Evolutionary conservation across 2,888 invertebrate genomes (phyloP), one percentile per base, ranked within the genome.

Genomic region (Cataglyphis albicans): DNA sequence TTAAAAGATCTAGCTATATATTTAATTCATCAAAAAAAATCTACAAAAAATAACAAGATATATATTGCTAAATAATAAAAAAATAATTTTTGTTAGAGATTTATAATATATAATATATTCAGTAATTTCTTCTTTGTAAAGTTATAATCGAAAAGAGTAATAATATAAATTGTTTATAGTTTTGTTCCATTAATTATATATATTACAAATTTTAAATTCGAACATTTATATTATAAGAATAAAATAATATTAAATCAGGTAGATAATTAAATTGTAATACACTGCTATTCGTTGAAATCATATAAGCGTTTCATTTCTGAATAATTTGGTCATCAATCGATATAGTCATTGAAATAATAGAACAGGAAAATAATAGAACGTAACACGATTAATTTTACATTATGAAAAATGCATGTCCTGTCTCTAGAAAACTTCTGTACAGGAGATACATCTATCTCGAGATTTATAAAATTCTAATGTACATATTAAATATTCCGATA

Each of bases 391-490:
- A 80, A 80, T 70, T 72, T 7, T 29, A 29, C 21, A 25, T 61
- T 35, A 12, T 72, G 0, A 80, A 80, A 80, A 72, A 70, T 78
- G n/a, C 18, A 80, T 70, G 21, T 25, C 21, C 25, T 15, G 12
- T 44, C 38, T 59, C 2, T 52, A 52, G 68, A 32, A 44, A 78
- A 41, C 41, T 67, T 29, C 67, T 59, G 57, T 59, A 41, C n/a
- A 35, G 78, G 18, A 35, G 59, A 78, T 59, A 70, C 78, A 70
- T 59, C 59, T 61, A 72, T 80, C 59, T 61, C 25, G 35, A 80
- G 78, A 80, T 44, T 80, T 72, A 70, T 80, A 80, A 80, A 80
- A 80, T 80, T 80, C 25, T 59, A 80, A 80, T 70, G 59, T 32
- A 25, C 21, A 18, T 59, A 61, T 70, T 70, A 80, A 80, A 80